Base-by-base conservation (phyloP, 2,888 invertebrate genomes). In the Ectemnius continuus region DNA sequence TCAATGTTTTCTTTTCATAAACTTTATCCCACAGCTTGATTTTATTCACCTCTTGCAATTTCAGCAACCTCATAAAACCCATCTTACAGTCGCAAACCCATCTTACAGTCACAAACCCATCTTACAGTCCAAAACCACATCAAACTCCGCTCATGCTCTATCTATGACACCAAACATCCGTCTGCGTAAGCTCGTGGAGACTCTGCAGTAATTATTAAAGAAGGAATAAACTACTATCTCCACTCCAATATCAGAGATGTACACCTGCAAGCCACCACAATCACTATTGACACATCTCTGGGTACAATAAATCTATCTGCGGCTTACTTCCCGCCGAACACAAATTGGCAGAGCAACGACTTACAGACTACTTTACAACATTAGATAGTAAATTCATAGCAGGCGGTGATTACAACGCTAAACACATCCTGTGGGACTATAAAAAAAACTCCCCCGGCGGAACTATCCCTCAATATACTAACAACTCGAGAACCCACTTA, bases 341-440 rank as follows among this genome's bases (percentile, higher is more conserved):
- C 48, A 48, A n/a, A 2, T 23, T 23, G 2, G 3, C 23, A 23
- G 23, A 23, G 2, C 23, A 23, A 23, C 23, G 23, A 23, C 23
- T 23, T 23, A 18, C 28, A 64, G 23, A 23, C 1, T 2, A 2
- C 26, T 66, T 47, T 23, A 45, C n/a, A 66, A 8, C 59, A 8
- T 47, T 46, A 3, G 47, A 47, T 14, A 36, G 23, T 4, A 58
- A 59, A 58, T 66, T 26, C 16, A 59, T 48, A 23, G 59, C 48
- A 66, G 66, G 47, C n/a, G 46, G 59, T 1, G 66, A 59, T 4
- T 66, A 47, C 46, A 66, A 59, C 2, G 48, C 59, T 14, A 66
- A 66, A 36, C 66, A 59, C 11, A 13, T 6, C 18, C 20, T 11
- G 13, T 66, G 66, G 47, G 59, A 26, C 2, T 59, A 59, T 11